These are phyloP conservation scores for Stichodactyla mertensii DNA, from an alignment of 64 coral and sea anemone species.

Conservation along the genomic window DNA sequence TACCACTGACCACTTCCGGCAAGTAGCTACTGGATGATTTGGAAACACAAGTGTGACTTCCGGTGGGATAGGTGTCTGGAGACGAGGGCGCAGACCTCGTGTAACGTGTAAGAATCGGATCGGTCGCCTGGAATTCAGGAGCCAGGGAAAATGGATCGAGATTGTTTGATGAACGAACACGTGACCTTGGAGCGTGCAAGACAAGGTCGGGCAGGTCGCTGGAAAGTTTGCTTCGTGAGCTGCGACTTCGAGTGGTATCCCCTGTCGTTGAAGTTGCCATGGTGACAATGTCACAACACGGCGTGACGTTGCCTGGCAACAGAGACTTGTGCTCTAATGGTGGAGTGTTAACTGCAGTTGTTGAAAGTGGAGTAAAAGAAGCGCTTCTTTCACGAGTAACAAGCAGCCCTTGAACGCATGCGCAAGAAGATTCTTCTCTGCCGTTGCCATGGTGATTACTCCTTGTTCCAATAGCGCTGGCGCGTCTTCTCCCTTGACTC, in stretches of 20 bases:
- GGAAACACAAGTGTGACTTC: background rate
- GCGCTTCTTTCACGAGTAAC: background rate
- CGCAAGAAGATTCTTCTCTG: background rate
- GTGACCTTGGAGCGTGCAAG: slow-evolving; percentile 13
- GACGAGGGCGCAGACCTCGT: background rate
- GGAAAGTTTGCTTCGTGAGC: background rate
- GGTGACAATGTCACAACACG: slow-evolving; percentile 42
- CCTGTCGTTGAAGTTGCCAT: slow-evolving; percentile 10
- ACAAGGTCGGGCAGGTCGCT: slow-evolving; percentile 37
- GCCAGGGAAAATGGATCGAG: background rate
- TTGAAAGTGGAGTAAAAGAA: background rate
- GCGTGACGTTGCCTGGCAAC: background rate
- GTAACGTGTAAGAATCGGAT: background rate
- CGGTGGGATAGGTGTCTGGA: background rate
- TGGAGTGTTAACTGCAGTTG: slow-evolving; percentile 15
- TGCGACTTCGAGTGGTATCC: background rate
- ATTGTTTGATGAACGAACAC: background rate
- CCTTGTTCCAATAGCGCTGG: background rate
- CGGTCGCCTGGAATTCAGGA: background rate
- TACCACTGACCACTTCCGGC: background rate
- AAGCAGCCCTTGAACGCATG: background rate
- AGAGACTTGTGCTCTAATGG: background rate
- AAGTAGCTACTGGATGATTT: background rate
- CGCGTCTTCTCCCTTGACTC: background rate
- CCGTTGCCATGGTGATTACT: background rate